phyloP scores from a whole-genome alignment of 2,888 invertebrate genomes.

The Dolomedes plantarius region DNA sequence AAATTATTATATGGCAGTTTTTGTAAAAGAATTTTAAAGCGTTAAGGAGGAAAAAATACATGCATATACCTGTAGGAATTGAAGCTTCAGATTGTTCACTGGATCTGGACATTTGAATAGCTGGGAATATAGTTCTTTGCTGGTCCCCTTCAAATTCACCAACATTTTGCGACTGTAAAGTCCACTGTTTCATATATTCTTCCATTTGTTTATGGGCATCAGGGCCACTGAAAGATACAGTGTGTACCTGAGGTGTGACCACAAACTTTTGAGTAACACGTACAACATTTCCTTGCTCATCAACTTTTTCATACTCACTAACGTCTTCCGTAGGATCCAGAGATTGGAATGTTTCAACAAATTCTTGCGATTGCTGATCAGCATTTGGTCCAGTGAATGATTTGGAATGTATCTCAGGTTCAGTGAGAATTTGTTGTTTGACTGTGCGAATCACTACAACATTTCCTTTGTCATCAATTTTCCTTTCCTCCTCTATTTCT shows the following conservation, averaged over 20 bases:
- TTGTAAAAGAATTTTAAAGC: too few species aligned
- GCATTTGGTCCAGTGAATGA: conserved; percentile 80
- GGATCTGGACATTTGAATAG: conserved; percentile 20
- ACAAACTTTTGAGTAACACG: conserved; percentile 76
- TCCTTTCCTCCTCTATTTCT: conserved; percentile 68
- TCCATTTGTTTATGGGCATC: conserved; percentile 79
- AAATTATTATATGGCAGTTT: background rate
- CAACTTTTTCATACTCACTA: conserved; percentile 72
- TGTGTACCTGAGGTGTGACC: conserved; percentile 79
- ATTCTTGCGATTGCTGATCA: conserved; percentile 79
- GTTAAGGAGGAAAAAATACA: background rate
- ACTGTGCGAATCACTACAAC: conserved; percentile 66
- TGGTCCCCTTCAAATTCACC: conserved; percentile 10
- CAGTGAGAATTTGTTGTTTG: conserved; percentile 43
- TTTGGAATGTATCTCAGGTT: conserved; percentile 65
- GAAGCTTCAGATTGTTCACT: conserved; percentile 21
- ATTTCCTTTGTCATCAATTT: conserved; percentile 71
- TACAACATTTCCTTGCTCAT: conserved; percentile 72
- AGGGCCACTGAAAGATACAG: conserved; percentile 80
- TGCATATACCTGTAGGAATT: conserved; percentile 52
- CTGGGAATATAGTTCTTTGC: conserved; percentile 10
- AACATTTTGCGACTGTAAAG: conserved; percentile 26
- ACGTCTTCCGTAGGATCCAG: conserved; percentile 70
- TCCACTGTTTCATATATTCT: conserved; percentile 78
- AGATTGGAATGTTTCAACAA: conserved; percentile 76